phyloP scores from a whole-genome alignment of 2,888 invertebrate species.

The Pyrochroa serraticornis region DNA sequence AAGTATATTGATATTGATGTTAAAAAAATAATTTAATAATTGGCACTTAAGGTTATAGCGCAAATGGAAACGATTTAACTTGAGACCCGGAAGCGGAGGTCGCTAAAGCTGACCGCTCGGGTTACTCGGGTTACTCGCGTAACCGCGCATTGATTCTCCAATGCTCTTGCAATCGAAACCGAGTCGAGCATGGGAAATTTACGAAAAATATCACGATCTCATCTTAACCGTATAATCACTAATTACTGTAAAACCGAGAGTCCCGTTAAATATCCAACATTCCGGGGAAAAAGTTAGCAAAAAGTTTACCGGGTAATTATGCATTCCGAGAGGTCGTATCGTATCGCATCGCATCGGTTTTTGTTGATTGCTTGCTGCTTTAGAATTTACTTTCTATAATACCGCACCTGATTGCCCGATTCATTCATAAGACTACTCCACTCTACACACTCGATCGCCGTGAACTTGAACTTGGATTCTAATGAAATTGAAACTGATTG shows the following conservation, averaged over 20 bases:
- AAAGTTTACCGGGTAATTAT: slow-evolving; percentile 29
- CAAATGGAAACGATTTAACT: neutral
- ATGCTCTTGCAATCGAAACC: slow-evolving; percentile 33
- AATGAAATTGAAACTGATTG: slow-evolving; percentile 56
- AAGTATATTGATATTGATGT: no score
- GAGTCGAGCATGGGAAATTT: slow-evolving; percentile 35
- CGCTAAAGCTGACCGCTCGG: slow-evolving; percentile 28
- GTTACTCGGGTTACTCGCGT: slow-evolving; percentile 36
- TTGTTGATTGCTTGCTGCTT: slow-evolving; percentile 40
- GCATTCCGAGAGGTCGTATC: slow-evolving; percentile 31
- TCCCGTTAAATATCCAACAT: slow-evolving; percentile 43
- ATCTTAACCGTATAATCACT: slow-evolving; percentile 32
- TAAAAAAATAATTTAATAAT: neutral
- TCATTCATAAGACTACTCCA: slow-evolving; percentile 53
- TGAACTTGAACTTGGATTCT: slow-evolving; percentile 59
- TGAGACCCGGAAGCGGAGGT: slow-evolving; percentile 35
- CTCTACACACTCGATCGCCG: slow-evolving; percentile 52
- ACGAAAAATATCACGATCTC: slow-evolving; percentile 20
- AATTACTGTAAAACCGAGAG: slow-evolving; percentile 42
- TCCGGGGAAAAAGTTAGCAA: slow-evolving; percentile 39
- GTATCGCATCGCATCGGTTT: slow-evolving; percentile 33
- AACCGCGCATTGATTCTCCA: slow-evolving; percentile 40
- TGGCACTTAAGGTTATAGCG: neutral
- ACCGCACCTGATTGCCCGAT: slow-evolving; percentile 43
- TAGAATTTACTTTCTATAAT: slow-evolving; percentile 52